Percentiles rank a stretch among this genome's conserved stretches.
These are phyloP conservation scores for Anthoscopus minutus DNA, from an alignment of 2,113 vertebrate genomes.

Conservation along the genomic window DNA sequence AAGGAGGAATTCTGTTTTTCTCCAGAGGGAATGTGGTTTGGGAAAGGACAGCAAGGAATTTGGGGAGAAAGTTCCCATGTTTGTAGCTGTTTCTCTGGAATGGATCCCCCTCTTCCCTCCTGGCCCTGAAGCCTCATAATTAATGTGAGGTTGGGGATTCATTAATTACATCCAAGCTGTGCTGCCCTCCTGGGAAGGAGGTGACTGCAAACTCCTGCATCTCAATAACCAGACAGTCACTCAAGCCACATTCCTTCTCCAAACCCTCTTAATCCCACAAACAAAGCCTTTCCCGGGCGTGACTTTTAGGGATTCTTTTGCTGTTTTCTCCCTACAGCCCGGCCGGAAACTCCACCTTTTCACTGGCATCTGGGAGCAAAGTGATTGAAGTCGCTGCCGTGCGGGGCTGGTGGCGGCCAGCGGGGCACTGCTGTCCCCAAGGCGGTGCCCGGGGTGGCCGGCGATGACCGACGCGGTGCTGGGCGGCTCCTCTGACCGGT, in stretches of 20 bases:
- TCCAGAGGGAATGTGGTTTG: neutral
- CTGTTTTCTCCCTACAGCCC: neutral
- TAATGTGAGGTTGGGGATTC: neutral
- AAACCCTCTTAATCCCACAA: neutral
- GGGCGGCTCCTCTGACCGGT: constrained; percentile 79
- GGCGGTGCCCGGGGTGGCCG: neutral
- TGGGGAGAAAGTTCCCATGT: neutral
- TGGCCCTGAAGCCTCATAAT: neutral
- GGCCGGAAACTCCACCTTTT: neutral
- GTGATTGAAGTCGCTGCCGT: accelerated
- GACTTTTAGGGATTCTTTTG: neutral
- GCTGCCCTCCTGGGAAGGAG: neutral
- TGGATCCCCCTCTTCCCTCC: neutral
- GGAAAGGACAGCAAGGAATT: accelerated
- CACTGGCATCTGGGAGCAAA: accelerated
- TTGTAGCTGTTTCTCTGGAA: neutral
- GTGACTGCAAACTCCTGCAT: neutral
- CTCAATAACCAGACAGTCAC: neutral
- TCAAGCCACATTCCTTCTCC: neutral
- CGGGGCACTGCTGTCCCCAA: accelerated
- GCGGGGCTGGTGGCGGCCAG: accelerated
- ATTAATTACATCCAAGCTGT: neutral
- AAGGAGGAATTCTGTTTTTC: neutral
- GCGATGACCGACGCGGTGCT: constrained; percentile 88
- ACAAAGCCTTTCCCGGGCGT: accelerated